Percentiles rank a stretch among this genome's conserved stretches.
Evolutionary conservation across 2,113 vertebrate genomes (phyloP).

Genomic region (Grus americana): DNA sequence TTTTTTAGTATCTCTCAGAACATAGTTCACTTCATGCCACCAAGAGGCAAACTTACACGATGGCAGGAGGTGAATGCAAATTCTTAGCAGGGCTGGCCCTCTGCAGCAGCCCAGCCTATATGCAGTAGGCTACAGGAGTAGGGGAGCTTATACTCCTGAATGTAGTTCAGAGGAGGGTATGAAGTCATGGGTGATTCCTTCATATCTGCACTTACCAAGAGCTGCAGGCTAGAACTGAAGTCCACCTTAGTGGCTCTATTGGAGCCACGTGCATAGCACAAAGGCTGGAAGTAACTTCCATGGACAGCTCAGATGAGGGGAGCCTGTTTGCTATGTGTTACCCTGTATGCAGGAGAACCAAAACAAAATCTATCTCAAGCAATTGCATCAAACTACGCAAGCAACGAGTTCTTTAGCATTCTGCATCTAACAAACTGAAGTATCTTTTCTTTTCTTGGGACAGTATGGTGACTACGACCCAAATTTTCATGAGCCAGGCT

Average conservation of each 20-base stretch:
- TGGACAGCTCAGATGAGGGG: background rate
- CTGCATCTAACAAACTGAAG: background rate
- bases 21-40: background rate
- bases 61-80: background rate
- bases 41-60: accelerated
- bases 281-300: background rate
- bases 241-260: background rate
- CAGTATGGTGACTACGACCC: conserved; percentile 92
- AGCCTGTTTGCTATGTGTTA: background rate
- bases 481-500: conserved; percentile 89
- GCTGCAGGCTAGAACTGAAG: background rate
- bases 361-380: background rate
- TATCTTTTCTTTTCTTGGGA: background rate
- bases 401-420: background rate
- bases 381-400: background rate
- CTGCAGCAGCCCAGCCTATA: background rate
- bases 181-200: background rate
- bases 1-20: background rate
- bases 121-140: background rate
- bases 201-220: background rate
- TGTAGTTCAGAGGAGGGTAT: background rate
- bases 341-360: background rate
- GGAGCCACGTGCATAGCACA: background rate
- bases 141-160: background rate
- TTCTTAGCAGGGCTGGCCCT: background rate